Base-by-base conservation (phyloP, 2,888 invertebrate species). In the Megaustenia siamemsis region DNA sequence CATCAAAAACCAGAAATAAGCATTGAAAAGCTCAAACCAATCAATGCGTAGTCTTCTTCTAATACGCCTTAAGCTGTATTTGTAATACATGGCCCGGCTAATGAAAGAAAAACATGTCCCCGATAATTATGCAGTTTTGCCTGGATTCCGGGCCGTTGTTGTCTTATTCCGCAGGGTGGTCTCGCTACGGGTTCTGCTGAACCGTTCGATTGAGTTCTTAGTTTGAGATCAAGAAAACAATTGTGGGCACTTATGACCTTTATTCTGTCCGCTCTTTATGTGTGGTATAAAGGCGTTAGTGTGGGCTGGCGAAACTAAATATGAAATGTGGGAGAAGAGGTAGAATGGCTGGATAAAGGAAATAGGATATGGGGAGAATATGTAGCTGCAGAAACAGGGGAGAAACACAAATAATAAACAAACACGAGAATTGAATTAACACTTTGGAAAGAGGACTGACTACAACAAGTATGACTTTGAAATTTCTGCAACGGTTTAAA, bases 61-160 rank as follows among this genome's bases (percentile, higher is more conserved):
- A 28, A 28, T 8, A 15, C 12, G n/a, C 45, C 45, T 28, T 24
- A 45, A 73, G 71, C 43, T 28, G 1, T 40, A 12, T 43, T 28
- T 73, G n/a, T 40, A 69, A 21, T 6, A 40, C 6, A 8, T 45
- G 43, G 15, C 21, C 12, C 2, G 15, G 45, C 32, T 73, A n/a
- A 73, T 73, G 45, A 45, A 73, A 73, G 71, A 73, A 73, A 73
- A 43, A 45, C 71, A 73, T 45, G 45, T 1, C 45, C 32, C 12
- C 15, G 2, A 6, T 15, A 43, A 45, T 45, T 24, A 28, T n/a
- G 28, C 12, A 45, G n/a, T 45, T 73, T 45, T 45, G 5, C 12
- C n/a, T 12, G 10, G 28, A 28, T 45, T 45, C 71, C 28, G 6
- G 0, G 45, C 71, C 71, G 28, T 28, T 45, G 45, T 73, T 73